Conservation (phyloP, 2,113 vertebrate species). For the Microcebus jonahi region DNA sequence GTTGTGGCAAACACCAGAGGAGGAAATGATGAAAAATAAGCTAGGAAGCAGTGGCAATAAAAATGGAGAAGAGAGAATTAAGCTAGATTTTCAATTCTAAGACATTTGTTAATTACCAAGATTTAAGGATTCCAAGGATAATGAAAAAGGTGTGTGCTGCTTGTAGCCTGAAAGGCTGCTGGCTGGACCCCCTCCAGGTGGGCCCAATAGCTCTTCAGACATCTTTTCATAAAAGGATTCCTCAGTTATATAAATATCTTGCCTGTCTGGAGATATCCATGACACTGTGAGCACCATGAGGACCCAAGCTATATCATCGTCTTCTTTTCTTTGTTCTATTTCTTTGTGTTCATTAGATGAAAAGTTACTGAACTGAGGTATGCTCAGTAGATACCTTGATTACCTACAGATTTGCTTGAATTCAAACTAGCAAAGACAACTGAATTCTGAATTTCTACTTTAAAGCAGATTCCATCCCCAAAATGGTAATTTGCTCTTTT, state of each 20-base stretch:
- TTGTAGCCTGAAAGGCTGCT: not conserved
- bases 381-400: not conserved
- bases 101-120: not conserved
- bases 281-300: not conserved
- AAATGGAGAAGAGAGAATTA: not conserved
- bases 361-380: not conserved
- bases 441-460: not conserved
- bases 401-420: not conserved
- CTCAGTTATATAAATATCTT: not conserved
- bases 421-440: not conserved
- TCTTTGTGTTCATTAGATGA: not conserved
- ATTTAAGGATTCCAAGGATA: not conserved
- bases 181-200: not conserved
- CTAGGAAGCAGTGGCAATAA: not conserved
- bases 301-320: not conserved
- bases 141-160: not conserved
- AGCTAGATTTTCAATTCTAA: not conserved
- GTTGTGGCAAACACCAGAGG: not conserved
- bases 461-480: not conserved
- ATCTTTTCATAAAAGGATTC: not conserved
- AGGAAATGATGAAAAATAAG: slow-evolving; percentile 1
- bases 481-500: not conserved
- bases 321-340: not conserved
- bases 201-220: not conserved
- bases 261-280: not conserved